These are phyloP conservation scores for Conomelus anceps DNA, from an alignment of 2,888 invertebrate genomes.

Conservation along the genomic window DNA sequence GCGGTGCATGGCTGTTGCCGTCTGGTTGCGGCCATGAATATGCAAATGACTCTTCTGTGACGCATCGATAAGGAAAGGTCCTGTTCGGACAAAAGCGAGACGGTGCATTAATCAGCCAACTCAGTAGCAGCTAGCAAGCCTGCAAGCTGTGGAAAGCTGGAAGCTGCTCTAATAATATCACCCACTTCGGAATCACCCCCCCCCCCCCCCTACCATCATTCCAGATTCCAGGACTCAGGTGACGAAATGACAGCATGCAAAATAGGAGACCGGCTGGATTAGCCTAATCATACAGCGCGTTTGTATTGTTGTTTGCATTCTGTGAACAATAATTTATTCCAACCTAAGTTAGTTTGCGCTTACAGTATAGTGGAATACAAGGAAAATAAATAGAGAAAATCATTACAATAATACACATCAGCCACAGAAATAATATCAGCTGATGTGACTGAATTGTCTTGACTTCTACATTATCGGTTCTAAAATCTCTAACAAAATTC, in stretches of 20 bases:
- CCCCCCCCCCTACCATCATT: no score
- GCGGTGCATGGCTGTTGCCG: no score
- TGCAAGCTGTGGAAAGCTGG: neutral
- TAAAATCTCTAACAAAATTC: no score
- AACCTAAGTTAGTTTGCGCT: neutral
- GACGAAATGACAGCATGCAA: neutral
- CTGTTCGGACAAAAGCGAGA: neutral
- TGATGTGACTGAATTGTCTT: no score
- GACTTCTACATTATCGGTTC: no score
- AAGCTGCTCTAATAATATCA: neutral
- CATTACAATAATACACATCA: no score
- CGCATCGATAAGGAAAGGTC: neutral
- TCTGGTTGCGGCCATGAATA: neutral
- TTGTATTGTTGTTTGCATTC: no score
- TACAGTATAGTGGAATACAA: neutral
- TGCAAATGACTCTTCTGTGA: neutral
- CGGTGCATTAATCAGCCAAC: neutral
- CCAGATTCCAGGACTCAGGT: no score
- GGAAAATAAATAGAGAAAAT: neutral
- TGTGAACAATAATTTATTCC: neutral
- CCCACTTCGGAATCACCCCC: no score
- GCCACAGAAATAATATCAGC: no score
- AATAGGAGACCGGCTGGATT: neutral
- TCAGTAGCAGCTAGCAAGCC: neutral
- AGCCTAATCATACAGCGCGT: neutral